Percentiles rank a stretch among this genome's conserved stretches.
These are phyloP conservation scores for Haplotaxodon microlepis DNA, from an alignment of 2,113 vertebrate species.

Conservation along the genomic window DNA sequence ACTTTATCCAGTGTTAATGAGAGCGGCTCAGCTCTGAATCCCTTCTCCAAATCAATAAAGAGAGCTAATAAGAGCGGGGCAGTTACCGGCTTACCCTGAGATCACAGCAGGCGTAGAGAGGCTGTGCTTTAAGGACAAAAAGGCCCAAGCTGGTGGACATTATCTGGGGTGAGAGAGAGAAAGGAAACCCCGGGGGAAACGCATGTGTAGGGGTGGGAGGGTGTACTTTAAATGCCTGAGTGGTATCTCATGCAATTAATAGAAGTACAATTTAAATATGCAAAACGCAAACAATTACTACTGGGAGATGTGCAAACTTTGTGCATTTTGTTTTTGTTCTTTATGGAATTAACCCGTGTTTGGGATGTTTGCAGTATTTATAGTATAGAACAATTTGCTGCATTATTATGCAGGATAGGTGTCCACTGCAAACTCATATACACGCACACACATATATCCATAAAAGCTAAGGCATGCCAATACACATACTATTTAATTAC, in stretches of 20 bases:
- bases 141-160: not conserved
- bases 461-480: not conserved
- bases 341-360: not conserved
- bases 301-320: not conserved
- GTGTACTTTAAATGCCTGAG: not conserved
- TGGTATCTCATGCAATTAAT: not conserved
- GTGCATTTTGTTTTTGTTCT: not conserved
- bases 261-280: not conserved
- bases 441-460: rapidly evolving
- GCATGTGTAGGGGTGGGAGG: not conserved
- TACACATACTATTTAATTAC: not conserved
- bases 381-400: not conserved
- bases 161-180: not conserved
- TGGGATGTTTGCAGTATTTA: not conserved
- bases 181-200: not conserved
- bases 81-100: constrained; percentile 47
- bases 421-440: not conserved
- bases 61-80: constrained; percentile 52
- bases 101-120: constrained; percentile 37
- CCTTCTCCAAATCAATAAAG: constrained; percentile 62
- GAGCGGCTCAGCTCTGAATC: constrained; percentile 47
- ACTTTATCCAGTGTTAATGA: constrained; percentile 70
- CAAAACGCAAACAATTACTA: not conserved
- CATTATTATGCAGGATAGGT: not conserved
- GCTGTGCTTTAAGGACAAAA: not conserved